Evolutionary conservation across 2,113 vertebrate species (phyloP).

Genomic region (Anas platyrhynchos): DNA sequence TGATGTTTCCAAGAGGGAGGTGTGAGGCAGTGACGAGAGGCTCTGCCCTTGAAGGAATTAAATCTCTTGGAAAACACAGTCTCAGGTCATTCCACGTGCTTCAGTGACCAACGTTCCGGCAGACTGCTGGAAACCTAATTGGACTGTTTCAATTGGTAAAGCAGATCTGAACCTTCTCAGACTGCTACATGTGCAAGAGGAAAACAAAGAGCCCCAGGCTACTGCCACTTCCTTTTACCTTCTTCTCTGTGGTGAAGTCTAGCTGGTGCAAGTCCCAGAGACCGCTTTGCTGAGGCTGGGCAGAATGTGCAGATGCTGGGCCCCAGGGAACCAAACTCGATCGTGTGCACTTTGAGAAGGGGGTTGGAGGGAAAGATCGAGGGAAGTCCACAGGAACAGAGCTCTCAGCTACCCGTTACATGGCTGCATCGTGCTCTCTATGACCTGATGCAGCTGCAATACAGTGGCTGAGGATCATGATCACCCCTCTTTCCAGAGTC

Average conservation of each 20-base stretch:
- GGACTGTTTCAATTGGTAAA: not conserved
- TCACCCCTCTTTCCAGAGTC: not conserved
- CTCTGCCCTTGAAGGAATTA: not conserved
- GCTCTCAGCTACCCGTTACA: not conserved
- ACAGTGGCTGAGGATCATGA: not conserved
- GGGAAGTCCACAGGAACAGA: not conserved
- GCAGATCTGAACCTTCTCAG: not conserved
- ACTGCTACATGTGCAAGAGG: not conserved
- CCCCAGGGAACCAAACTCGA: not conserved
- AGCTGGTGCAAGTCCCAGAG: not conserved
- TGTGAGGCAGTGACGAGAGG: not conserved
- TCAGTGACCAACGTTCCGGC: not conserved
- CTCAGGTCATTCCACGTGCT: not conserved
- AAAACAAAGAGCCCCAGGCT: not conserved
- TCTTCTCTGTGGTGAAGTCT: not conserved
- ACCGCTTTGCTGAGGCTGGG: not conserved
- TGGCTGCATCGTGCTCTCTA: not conserved
- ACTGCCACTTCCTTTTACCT: not conserved
- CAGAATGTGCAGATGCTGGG: not conserved
- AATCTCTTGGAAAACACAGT: constrained; percentile 3
- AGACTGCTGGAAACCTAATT: not conserved
- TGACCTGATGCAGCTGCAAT: not conserved
- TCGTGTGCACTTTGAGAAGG: not conserved
- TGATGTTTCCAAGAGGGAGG: not conserved
- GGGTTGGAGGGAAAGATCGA: not conserved